Conservation (phyloP, 1,140 invertebrate species). For the Drosophila sturtevanti region DNA sequence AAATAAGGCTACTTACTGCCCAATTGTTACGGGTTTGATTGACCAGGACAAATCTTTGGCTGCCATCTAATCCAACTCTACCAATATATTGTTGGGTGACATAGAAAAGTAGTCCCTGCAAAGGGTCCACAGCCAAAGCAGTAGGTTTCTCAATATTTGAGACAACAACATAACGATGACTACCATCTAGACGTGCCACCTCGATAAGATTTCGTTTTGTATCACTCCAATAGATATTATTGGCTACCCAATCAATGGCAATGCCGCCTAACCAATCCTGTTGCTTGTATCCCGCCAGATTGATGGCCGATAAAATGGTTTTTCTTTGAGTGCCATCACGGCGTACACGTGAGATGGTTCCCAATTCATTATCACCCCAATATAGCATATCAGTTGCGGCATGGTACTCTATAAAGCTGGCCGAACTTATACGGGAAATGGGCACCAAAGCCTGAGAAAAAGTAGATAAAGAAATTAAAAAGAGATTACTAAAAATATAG, state of each 20-base stretch:
- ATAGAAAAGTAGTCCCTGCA: slow-evolving; percentile 89
- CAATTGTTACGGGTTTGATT: slow-evolving; percentile 84
- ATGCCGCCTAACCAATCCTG: slow-evolving; percentile 84
- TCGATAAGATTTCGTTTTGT: slow-evolving; percentile 93
- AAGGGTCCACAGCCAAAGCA: slow-evolving; percentile 87
- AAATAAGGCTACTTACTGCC: slow-evolving; percentile 86
- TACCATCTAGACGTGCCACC: slow-evolving; percentile 91
- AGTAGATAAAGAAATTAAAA: neutral
- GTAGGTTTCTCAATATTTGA: slow-evolving; percentile 88
- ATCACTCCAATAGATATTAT: slow-evolving; percentile 96
- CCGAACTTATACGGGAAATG: slow-evolving; percentile 89
- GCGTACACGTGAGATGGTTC: slow-evolving; percentile 88
- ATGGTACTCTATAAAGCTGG: slow-evolving; percentile 90
- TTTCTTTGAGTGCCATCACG: slow-evolving; percentile 89
- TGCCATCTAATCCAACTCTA: slow-evolving; percentile 89
- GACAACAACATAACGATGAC: slow-evolving; percentile 90
- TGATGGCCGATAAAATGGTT: slow-evolving; percentile 84
- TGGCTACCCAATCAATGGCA: slow-evolving; percentile 93
- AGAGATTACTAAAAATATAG: neutral
- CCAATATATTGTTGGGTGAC: slow-evolving; percentile 93
- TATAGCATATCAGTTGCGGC: slow-evolving; percentile 88
- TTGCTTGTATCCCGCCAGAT: slow-evolving; percentile 83
- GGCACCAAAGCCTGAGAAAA: slow-evolving; percentile 86
- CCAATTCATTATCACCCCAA: slow-evolving; percentile 91
- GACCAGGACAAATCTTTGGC: slow-evolving; percentile 82